Conservation (phyloP, 2,113 vertebrate genomes). For the Corythaixoides concolor region DNA sequence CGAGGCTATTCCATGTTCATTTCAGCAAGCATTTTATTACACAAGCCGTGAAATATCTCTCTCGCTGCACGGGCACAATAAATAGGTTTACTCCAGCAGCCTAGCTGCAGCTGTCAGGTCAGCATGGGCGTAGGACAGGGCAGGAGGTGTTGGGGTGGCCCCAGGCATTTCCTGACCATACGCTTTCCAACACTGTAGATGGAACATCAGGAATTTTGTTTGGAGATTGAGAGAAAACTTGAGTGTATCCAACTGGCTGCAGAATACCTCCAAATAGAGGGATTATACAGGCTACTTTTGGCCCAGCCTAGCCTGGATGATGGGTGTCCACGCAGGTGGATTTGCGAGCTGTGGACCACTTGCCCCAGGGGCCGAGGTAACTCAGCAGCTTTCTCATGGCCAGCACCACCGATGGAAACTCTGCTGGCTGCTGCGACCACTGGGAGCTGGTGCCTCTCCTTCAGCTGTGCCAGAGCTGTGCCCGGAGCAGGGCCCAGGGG, state of each 20-base stretch:
- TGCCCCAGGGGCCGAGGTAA: fast-evolving
- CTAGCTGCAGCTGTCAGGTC: background rate
- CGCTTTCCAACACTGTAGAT: background rate
- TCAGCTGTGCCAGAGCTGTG: background rate
- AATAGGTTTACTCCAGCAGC: background rate
- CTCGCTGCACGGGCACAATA: background rate
- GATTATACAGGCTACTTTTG: fast-evolving
- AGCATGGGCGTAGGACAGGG: background rate
- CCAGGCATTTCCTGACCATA: background rate
- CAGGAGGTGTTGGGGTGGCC: too few species aligned
- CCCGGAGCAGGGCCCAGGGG: background rate
- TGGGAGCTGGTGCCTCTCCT: background rate
- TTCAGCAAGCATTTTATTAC: background rate
- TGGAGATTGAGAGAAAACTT: background rate
- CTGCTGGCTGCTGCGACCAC: background rate
- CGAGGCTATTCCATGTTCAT: background rate
- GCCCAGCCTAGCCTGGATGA: background rate
- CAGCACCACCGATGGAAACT: background rate
- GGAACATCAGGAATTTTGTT: background rate
- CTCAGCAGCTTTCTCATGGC: fast-evolving
- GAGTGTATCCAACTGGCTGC: background rate
- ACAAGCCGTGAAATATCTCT: background rate
- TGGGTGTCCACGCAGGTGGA: fast-evolving
- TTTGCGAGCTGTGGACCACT: background rate
- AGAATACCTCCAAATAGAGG: background rate